Evolutionary conservation across 2,113 vertebrate species (phyloP), one percentile per base, ranked within the genome.

Genomic region (Cyrtonyx montezumae): DNA sequence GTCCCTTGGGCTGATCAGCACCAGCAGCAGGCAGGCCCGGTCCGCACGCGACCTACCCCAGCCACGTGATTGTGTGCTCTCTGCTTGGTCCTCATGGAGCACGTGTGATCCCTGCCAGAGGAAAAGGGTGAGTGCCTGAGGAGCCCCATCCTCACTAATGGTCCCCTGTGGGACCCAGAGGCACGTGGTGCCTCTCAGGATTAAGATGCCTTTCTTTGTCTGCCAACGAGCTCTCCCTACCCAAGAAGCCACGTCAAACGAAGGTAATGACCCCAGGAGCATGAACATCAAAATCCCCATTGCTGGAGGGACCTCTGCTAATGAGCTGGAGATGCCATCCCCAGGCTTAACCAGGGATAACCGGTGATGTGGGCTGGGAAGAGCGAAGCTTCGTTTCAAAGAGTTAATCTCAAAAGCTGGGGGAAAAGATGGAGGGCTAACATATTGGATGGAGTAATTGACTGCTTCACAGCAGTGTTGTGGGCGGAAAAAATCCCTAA

Each of bases 61-160:
- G 17, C 98, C 98, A 4, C 91, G 98, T 12, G 98, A 99, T 92
- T 99, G 99, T 32, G 7, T 25, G 7, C 87, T 98, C 59, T 99
- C 99, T 5, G 79, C 97, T 49, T 99, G 99, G 99, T 98, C 98
- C 23, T 37, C 97, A 0, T 99, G 99, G 99, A 98, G 98, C 32
- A 81, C 79, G 3, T 99, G 99, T 70, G 98, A 99, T 81, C 92
- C 97, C 76, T 99, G 99, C 90, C 98, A 98, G 88, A 98, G 98
- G 77, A 99, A 98, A 94, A 98, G 97, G 96, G 99, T 99, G 94
- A 98, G 98, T 97, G 45, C 18, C 15, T 80, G 30, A 32, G 32
- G 9, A 71, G 34, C 42, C 59, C 51, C 45, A 34, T 95, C 70
- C 23, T 28, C 10, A 2, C 43, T 94, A 83, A 90, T 82, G 48